These are phyloP conservation scores for Phoenicopterus ruber DNA, from an alignment of 2,113 vertebrate genomes.

Conservation along the genomic window DNA sequence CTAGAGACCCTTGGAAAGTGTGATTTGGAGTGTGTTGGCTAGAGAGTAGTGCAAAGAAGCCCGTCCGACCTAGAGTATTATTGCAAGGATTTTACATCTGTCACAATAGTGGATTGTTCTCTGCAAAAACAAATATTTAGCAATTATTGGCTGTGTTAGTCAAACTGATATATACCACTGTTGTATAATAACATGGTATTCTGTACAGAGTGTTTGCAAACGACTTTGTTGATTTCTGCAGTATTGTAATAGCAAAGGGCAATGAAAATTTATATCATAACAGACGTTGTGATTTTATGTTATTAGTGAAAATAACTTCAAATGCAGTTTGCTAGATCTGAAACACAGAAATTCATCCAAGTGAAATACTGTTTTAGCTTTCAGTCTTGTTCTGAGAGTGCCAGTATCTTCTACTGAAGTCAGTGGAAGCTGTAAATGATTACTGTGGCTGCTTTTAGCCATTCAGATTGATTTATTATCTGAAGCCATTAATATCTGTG, in stretches of 20 bases:
- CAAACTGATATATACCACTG: neutral
- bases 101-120: neutral
- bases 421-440: neutral
- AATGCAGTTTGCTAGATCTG: neutral
- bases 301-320: conserved; percentile 16
- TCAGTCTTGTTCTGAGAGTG: neutral
- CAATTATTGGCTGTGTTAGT: neutral
- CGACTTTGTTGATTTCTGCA: neutral
- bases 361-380: neutral
- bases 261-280: neutral
- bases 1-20: neutral
- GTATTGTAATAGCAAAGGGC: neutral
- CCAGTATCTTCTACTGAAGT: neutral
- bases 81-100: neutral
- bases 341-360: neutral
- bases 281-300: neutral
- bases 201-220: neutral
- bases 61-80: fast-evolving
- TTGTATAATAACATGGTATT: neutral
- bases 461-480: neutral
- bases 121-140: conserved; percentile 8
- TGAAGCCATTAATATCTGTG: neutral
- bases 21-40: neutral
- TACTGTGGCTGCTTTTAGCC: neutral
- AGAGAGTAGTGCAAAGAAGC: neutral